These are phyloP conservation scores for Chelon auratus DNA, from an alignment of 2,797 vertebrate species.

Conservation along the genomic window DNA sequence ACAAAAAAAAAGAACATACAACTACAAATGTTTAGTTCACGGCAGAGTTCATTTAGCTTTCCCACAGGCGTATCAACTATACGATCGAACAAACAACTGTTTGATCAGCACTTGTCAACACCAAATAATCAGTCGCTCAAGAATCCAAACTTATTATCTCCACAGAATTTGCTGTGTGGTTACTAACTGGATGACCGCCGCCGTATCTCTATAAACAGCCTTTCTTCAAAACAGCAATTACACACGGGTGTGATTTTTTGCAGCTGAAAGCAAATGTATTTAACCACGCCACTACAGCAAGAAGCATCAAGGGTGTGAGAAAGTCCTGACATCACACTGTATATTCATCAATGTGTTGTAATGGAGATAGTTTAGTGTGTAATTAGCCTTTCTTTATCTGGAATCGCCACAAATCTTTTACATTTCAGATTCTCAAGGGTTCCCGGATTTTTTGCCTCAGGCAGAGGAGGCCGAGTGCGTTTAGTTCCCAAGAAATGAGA, in stretches of 20 bases:
- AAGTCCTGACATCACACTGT: slow-evolving; percentile 6
- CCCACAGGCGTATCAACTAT: slow-evolving; percentile 18
- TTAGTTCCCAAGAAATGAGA: background rate
- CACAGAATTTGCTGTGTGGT: slow-evolving; percentile 14
- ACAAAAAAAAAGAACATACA: background rate
- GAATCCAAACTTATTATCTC: slow-evolving; percentile 20
- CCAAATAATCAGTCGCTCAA: slow-evolving; percentile 28
- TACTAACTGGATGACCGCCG: slow-evolving; percentile 12
- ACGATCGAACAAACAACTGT: slow-evolving; percentile 33
- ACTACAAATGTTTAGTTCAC: background rate
- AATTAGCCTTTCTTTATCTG: slow-evolving; percentile 29
- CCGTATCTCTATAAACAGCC: slow-evolving; percentile 15
- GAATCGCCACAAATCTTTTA: slow-evolving; percentile 20
- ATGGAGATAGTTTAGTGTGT: slow-evolving; percentile 24
- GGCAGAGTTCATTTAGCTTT: slow-evolving; percentile 16
- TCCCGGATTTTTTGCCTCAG: background rate
- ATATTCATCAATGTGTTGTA: background rate
- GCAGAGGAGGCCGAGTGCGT: background rate
- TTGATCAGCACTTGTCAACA: slow-evolving; percentile 39
- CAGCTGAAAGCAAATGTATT: slow-evolving; percentile 9
- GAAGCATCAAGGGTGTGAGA: slow-evolving; percentile 4
- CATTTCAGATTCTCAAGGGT: slow-evolving; percentile 5
- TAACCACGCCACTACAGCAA: background rate
- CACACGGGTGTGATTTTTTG: background rate
- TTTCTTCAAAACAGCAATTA: slow-evolving; percentile 27